phyloP scores from a whole-genome alignment of 1,140 invertebrate species.

The Drosophila baimaii region DNA sequence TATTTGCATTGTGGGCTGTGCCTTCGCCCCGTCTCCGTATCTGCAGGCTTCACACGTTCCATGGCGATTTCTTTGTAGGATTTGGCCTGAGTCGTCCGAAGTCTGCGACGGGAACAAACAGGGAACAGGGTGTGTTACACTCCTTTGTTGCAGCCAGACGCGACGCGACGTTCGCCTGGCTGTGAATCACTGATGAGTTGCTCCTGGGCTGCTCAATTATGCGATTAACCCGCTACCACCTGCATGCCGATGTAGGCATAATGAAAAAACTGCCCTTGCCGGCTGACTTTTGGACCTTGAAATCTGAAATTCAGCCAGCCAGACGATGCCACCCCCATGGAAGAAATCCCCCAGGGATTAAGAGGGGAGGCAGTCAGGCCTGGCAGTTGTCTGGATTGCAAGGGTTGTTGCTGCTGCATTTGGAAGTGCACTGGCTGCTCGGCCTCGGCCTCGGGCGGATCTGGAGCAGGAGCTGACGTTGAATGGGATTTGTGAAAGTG shows the following conservation, averaged over 20 bases:
- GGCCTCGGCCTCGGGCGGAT: conserved; percentile 28
- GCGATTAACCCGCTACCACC: conserved; percentile 55
- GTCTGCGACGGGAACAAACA: neutral
- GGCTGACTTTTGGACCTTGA: conserved; percentile 62
- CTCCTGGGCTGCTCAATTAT: conserved; percentile 48
- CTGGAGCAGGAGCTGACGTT: conserved; percentile 41
- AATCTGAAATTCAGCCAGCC: conserved; percentile 23
- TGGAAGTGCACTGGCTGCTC: conserved; percentile 35
- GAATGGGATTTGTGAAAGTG: conserved; percentile 53
- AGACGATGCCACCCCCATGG: conserved; percentile 33
- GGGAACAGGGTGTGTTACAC: conserved; percentile 32
- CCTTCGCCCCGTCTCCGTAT: conserved; percentile 23
- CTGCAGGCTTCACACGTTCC: conserved; percentile 56
- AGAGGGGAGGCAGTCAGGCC: conserved; percentile 18
- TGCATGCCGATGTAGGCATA: conserved; percentile 39
- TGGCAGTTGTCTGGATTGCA: conserved; percentile 21
- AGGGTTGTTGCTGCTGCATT: conserved; percentile 54
- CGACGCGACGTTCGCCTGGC: conserved; percentile 14
- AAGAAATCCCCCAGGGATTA: conserved; percentile 33
- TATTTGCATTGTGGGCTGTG: conserved; percentile 54
- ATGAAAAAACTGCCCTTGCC: conserved; percentile 30
- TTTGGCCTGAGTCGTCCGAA: conserved; percentile 2
- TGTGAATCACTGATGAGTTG: conserved; percentile 62
- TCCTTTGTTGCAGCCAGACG: conserved; percentile 48
- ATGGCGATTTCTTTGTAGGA: conserved; percentile 49